These are phyloP conservation scores for Drosophila infuscata DNA, from an alignment of 2,888 invertebrate species.

Conservation along the genomic window DNA sequence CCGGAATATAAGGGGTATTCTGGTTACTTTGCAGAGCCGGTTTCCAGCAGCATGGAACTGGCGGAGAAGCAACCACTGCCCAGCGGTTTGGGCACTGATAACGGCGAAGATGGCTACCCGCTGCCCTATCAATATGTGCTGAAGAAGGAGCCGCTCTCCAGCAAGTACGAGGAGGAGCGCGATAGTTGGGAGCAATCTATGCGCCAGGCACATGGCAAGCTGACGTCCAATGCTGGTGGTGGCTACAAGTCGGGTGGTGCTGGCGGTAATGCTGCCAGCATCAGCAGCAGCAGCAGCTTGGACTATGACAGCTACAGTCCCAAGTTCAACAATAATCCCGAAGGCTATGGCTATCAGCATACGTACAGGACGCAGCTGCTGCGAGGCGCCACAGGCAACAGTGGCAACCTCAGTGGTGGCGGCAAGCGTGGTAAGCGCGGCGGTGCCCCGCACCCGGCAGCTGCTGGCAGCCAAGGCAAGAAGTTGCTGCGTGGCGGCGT, in stretches of 20 bases:
- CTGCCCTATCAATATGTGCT: conserved; percentile 82
- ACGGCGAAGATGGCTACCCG: conserved; percentile 80
- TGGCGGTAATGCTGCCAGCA: not conserved
- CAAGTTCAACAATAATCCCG: conserved; percentile 84
- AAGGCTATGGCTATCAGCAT: conserved; percentile 84
- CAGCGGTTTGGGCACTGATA: conserved; percentile 42
- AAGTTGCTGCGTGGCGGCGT: conserved; percentile 40
- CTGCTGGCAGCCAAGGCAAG: conserved; percentile 47
- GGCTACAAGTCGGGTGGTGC: conserved; percentile 21
- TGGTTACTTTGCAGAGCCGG: conserved; percentile 82
- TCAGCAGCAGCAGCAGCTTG: conserved; percentile 42
- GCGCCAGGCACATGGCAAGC: conserved; percentile 54
- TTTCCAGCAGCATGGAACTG: conserved; percentile 54
- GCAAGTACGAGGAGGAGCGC: conserved; percentile 73
- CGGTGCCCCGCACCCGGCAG: conserved; percentile 47
- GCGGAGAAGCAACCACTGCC: conserved; percentile 45
- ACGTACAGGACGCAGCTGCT: conserved; percentile 73
- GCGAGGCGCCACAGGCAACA: conserved; percentile 47
- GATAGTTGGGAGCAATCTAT: conserved; percentile 66
- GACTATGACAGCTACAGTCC: conserved; percentile 84
- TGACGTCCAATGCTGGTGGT: not conserved
- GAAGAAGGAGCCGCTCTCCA: conserved; percentile 77
- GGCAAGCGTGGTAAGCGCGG: conserved; percentile 82
- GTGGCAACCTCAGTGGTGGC: conserved; percentile 12
- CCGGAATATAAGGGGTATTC: conserved; percentile 82